These are phyloP conservation scores for Byasa hedistus DNA, from an alignment of 2,888 invertebrate genomes.

Conservation along the genomic window DNA sequence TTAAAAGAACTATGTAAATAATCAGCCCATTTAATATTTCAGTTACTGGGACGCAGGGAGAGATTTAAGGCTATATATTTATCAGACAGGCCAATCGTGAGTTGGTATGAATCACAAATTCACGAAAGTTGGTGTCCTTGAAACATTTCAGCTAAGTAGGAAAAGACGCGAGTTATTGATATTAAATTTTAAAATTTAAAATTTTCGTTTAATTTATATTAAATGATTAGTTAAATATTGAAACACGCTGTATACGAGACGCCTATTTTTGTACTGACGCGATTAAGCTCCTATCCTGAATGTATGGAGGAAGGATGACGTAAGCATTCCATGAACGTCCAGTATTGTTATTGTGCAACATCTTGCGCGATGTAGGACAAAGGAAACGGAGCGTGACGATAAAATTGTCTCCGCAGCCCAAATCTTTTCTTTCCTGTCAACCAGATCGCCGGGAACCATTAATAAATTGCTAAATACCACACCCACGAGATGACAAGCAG, in stretches of 20 bases:
- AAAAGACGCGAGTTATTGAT: too few relatives aligned
- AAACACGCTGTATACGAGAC: slow-evolving; percentile 55
- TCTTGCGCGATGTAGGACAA: slow-evolving; percentile 65
- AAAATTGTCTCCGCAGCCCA: slow-evolving; percentile 64
- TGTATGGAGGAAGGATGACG: slow-evolving; percentile 70
- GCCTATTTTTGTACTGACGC: slow-evolving; percentile 45
- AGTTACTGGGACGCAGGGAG: too few relatives aligned
- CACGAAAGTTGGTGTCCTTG: too few relatives aligned
- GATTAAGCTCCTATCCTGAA: slow-evolving; percentile 64
- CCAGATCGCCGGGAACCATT: slow-evolving; percentile 60
- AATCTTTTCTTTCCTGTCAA: slow-evolving; percentile 59
- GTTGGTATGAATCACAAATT: too few relatives aligned
- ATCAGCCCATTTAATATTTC: too few relatives aligned
- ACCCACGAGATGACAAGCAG: slow-evolving; percentile 52
- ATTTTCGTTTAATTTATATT: neutral
- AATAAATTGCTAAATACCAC: slow-evolving; percentile 66
- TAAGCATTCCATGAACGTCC: slow-evolving; percentile 57
- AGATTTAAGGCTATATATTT: too few relatives aligned
- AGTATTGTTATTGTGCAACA: slow-evolving; percentile 71
- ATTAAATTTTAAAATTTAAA: neutral
- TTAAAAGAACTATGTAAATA: too few relatives aligned
- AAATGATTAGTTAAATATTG: neutral
- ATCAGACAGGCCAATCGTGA: too few relatives aligned
- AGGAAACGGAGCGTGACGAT: slow-evolving; percentile 60
- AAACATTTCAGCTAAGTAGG: too few relatives aligned